A percentile compares a stretch with the other conserved stretches of the same genome.
Conservation (phyloP, 2,888 invertebrate genomes). For the Torymus texanus region DNA sequence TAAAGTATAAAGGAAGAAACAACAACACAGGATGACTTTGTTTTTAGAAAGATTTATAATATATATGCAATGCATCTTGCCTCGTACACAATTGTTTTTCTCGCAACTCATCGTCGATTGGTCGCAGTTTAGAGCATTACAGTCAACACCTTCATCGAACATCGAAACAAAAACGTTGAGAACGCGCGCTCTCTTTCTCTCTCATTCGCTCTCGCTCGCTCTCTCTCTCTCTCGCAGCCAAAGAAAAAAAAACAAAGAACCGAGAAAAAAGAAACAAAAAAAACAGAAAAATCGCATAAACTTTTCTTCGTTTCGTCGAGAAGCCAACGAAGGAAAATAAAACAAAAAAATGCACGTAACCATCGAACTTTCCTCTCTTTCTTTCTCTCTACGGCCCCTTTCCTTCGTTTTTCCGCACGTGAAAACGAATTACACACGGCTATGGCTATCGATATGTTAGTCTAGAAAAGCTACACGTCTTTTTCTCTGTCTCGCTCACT, state of each 20-base stretch:
- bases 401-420: conserved; percentile 44
- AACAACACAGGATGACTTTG: conserved; percentile 11
- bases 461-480: conserved; percentile 64
- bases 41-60: conserved; percentile 56
- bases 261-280: no score
- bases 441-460: conserved; percentile 70
- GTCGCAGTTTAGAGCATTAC: conserved; percentile 27
- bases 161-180: no score
- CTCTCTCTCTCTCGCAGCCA: no score
- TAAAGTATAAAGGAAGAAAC: not conserved
- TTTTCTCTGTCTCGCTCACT: conserved; percentile 34
- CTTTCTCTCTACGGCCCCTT: not conserved
- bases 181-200: no score
- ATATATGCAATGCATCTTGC: conserved; percentile 51
- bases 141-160: conserved; percentile 4
- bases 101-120: conserved; percentile 42
- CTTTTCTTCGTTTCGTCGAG: no score
- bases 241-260: no score
- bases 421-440: conserved; percentile 58
- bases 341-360: not conserved
- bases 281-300: no score
- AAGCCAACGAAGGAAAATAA: not conserved
- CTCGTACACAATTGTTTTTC: conserved; percentile 44
- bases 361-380: not conserved
- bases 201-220: no score